A percentile compares a stretch with the other conserved stretches of the same genome.
Conservation (phyloP, 2,797 vertebrate species). For the Anas georgica region DNA sequence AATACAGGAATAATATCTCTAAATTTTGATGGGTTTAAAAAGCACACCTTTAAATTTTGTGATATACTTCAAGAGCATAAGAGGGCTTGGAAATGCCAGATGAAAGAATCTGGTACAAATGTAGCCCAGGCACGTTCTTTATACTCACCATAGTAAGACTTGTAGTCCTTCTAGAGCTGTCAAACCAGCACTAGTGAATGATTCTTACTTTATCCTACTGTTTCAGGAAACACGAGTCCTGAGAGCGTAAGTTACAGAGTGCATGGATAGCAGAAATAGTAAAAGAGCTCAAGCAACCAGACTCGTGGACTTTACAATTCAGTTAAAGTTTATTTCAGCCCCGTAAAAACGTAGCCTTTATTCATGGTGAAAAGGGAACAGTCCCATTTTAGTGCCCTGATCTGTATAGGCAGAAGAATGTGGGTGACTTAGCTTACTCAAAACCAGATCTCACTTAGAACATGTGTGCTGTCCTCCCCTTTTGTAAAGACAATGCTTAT, state of each 20-base stretch:
- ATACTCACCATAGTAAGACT: background rate
- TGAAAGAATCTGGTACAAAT: background rate
- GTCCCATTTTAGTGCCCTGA: background rate
- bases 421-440: background rate
- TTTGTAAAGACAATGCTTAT: background rate
- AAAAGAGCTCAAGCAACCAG: background rate
- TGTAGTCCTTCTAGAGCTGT: background rate
- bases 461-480: background rate
- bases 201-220: background rate
- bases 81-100: background rate
- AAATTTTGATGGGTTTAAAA: background rate
- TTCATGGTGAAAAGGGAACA: background rate
- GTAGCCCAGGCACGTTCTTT: background rate
- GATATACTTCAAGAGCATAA: background rate
- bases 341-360: background rate
- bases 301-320: background rate
- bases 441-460: background rate
- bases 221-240: background rate
- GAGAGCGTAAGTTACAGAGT: background rate
- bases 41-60: background rate
- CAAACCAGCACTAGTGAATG: background rate
- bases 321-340: background rate
- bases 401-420: background rate
- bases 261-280: background rate
- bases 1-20: background rate